Evolutionary conservation across 1,140 invertebrate species (phyloP), one percentile per base, ranked within the genome.

Genomic region (Cydia splendana): DNA sequence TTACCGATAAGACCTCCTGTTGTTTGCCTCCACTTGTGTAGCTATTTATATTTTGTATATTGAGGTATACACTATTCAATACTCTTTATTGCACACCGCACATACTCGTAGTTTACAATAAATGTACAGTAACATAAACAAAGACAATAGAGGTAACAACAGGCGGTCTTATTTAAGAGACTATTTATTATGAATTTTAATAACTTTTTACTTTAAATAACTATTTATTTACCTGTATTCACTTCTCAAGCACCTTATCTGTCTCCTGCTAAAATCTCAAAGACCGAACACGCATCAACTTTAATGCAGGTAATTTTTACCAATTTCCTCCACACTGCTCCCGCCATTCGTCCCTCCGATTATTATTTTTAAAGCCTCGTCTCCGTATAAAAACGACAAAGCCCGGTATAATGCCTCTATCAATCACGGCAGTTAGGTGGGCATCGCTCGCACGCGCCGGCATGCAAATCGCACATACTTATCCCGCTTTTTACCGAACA

Each of bases 401-500:
- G 67, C 67, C 67, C 67, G 34, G 67, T 42, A 71, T 71, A 71
- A 71, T 71, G 67, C 67, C 34, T 71, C 67, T 71, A 71, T 71
- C 67, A 71, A 71, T 71, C 67, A 71, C 67, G 67, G 67, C 67
- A 71, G 30, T 38, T 38, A 75, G 84, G 80, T 84, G 82, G 80
- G 77, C 77, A 65, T 82, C 85, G 82, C 77, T 79, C 77, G 67
- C 85, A 83, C 85, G 85, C 87, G 34, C 86, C 85, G 78, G 80
- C 80, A 87, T 88, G 87, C 87, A 87, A 88, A 88, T 88, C 76
- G 81, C 79, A 75, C 79, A 45, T 51, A 84, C 81, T 87, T 87
- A 86, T 81, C 84, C 83, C 78, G 78, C 81, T 88, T 88, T 87
- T 88, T 88, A 80, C 85, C 79, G 86, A 86, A 86, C 83, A 86